Conservation (phyloP, 1,140 invertebrate species). For the Medauroidea extradentata region DNA sequence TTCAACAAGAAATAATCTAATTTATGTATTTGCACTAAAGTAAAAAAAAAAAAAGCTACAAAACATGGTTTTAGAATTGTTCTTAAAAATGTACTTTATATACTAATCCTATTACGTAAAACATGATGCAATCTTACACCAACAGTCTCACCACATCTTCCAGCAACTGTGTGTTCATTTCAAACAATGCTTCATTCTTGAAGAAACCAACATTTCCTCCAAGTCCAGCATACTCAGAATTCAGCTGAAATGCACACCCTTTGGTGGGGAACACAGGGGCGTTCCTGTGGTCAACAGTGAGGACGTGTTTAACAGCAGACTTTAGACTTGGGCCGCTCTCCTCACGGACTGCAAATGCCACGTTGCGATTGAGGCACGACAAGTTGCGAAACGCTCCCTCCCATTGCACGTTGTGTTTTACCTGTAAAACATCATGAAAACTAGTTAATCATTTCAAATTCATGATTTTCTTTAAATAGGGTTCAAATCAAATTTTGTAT, state of each 20-base stretch:
- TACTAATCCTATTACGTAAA: too few species aligned
- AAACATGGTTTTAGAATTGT: too few species aligned
- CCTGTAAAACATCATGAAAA: constrained; percentile 47
- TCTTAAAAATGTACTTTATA: too few species aligned
- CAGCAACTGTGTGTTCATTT: constrained; percentile 66
- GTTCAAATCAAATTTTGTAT: too few species aligned
- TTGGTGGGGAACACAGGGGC: constrained; percentile 67
- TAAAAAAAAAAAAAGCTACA: too few species aligned
- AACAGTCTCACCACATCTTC: constrained; percentile 40
- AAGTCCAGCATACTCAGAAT: constrained; percentile 77
- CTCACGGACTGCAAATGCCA: constrained; percentile 73
- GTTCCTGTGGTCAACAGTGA: constrained; percentile 73
- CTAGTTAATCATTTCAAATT: too few species aligned
- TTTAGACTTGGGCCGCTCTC: constrained; percentile 81
- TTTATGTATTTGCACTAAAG: too few species aligned
- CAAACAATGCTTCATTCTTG: constrained; percentile 73
- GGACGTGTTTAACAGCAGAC: constrained; percentile 73
- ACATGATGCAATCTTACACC: too few species aligned
- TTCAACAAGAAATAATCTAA: too few species aligned
- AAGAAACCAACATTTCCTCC: constrained; percentile 83
- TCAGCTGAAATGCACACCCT: constrained; percentile 63
- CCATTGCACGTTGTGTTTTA: constrained; percentile 77
- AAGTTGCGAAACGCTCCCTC: constrained; percentile 77
- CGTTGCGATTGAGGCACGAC: constrained; percentile 54
- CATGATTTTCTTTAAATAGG: too few species aligned